These are phyloP conservation scores for Pseudorhombus dupliciocellatus DNA, from an alignment of 2,113 vertebrate genomes.

Conservation along the genomic window DNA sequence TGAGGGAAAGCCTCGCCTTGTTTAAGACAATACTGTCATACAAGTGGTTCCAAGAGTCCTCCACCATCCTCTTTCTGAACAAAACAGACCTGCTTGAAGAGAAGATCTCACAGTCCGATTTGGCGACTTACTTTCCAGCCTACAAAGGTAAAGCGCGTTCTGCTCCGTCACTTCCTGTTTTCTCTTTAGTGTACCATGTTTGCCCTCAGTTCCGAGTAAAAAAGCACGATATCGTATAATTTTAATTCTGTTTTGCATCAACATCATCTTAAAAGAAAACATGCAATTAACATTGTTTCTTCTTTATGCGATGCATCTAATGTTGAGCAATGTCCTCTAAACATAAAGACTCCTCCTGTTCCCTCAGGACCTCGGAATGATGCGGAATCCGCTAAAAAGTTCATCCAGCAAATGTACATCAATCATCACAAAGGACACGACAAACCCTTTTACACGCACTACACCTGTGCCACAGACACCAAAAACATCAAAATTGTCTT, in stretches of 20 bases:
- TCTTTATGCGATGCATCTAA: no score
- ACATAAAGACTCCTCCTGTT: background rate
- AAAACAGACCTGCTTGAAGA: constrained; percentile 89
- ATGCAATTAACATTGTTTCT: background rate
- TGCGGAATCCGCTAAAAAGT: constrained; percentile 80
- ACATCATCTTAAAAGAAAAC: no score
- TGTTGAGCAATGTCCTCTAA: no score
- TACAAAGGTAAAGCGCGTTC: constrained; percentile 78
- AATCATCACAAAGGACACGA: constrained; percentile 78
- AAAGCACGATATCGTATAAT: background rate
- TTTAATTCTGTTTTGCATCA: background rate
- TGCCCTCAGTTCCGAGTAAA: no score
- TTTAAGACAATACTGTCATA: constrained; percentile 87
- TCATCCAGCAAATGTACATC: constrained; percentile 85
- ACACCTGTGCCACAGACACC: constrained; percentile 90
- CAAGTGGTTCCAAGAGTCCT: constrained; percentile 86
- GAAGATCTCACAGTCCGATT: constrained; percentile 86
- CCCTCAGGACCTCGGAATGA: constrained; percentile 81
- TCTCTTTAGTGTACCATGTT: background rate
- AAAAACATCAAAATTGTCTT: constrained; percentile 88
- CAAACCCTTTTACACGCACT: constrained; percentile 84
- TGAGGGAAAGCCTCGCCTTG: constrained; percentile 89
- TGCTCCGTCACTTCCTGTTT: background rate
- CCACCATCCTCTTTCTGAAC: constrained; percentile 91
- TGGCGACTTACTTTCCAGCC: constrained; percentile 86